Evolutionary conservation across 2,113 vertebrate genomes (phyloP).

Genomic region (Neolamprologus brichardi): DNA sequence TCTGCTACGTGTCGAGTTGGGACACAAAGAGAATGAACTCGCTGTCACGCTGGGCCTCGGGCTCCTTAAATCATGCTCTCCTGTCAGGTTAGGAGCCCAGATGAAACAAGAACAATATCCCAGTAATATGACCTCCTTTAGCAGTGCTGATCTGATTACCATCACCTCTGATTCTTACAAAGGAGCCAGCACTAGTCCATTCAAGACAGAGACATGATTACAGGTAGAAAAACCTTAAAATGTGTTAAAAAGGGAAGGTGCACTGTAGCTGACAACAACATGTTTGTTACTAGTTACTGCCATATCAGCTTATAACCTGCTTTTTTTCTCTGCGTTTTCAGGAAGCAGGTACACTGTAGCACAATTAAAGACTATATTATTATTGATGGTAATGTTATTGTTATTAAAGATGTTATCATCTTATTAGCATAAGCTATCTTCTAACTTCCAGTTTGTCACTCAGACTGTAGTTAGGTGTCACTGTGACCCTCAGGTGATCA

Average conservation of each 20-base stretch:
- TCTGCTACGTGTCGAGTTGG: background rate
- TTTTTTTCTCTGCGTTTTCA: background rate
- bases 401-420: background rate
- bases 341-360: background rate
- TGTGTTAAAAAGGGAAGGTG: background rate
- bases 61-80: background rate
- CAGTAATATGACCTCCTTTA: background rate
- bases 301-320: background rate
- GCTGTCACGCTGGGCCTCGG: background rate
- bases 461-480: background rate
- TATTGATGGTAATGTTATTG: rapidly evolving
- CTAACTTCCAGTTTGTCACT: background rate
- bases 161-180: background rate
- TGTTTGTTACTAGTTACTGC: background rate
- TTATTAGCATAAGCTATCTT: background rate
- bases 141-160: background rate
- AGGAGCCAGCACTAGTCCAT: no score
- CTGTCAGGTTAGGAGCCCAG: background rate
- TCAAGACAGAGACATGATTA: no score
- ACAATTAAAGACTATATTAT: background rate
- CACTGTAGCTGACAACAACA: background rate
- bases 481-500: background rate
- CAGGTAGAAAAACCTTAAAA: background rate
- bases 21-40: constrained; percentile 7
- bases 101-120: background rate